Evolutionary conservation across 2,888 invertebrate genomes (phyloP).

Genomic region (Iphiclides podalirius): DNA sequence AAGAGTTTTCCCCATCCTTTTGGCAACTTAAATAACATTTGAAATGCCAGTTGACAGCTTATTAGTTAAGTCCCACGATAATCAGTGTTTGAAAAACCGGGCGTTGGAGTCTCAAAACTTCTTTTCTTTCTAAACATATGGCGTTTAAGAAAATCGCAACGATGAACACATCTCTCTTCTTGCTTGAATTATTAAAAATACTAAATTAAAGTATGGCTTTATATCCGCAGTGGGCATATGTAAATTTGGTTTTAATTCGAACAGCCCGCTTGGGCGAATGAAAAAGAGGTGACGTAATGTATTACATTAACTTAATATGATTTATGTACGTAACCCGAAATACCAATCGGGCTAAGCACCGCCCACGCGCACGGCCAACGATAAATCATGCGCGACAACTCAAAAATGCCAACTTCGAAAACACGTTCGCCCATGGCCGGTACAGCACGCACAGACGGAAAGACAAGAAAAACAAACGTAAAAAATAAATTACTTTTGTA

Average conservation of each 20-base stretch:
- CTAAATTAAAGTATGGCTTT: neutral
- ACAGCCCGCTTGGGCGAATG: constrained; percentile 32
- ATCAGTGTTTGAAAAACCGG: no score
- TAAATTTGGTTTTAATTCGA: constrained; percentile 15
- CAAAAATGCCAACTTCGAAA: constrained; percentile 79
- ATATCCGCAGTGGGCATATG: neutral
- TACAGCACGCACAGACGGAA: constrained; percentile 72
- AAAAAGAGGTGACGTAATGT: constrained; percentile 36
- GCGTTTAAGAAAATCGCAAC: no score
- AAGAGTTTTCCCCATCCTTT: no score
- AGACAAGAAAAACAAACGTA: constrained; percentile 78
- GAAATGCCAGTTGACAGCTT: no score
- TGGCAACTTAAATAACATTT: no score
- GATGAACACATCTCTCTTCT: no score
- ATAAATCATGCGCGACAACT: constrained; percentile 79
- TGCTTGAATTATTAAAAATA: neutral
- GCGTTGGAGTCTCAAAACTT: no score
- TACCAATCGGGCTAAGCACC: constrained; percentile 76
- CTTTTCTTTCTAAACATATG: no score
- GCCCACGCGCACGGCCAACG: constrained; percentile 66
- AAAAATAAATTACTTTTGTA: constrained; percentile 80
- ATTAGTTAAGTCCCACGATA: no score
- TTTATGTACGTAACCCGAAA: constrained; percentile 70
- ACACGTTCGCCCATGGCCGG: constrained; percentile 73
- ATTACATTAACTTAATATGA: constrained; percentile 48